Percentiles rank a stretch among this genome's conserved stretches.
Conservation (phyloP, 1,140 invertebrate species). For the Zaprionus vittiger region DNA sequence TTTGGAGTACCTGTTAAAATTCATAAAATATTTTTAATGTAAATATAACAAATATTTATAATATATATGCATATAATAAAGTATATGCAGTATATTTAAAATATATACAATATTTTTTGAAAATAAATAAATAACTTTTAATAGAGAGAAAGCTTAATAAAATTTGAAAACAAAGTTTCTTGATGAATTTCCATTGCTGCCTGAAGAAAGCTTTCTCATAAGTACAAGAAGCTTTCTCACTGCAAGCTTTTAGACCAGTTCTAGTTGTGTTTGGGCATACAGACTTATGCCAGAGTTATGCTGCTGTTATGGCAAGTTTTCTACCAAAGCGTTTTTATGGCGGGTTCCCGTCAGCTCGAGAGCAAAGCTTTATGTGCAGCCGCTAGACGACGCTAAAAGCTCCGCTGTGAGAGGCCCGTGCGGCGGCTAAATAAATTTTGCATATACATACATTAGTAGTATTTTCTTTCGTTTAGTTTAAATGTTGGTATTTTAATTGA, state of each 20-base stretch:
- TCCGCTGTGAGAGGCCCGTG: constrained; percentile 23
- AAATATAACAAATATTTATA: too few relatives aligned
- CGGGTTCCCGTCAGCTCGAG: not conserved
- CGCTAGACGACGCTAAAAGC: constrained; percentile 65
- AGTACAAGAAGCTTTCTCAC: not conserved
- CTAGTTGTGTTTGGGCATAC: not conserved
- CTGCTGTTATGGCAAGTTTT: constrained; percentile 10
- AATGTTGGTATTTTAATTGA: constrained; percentile 10
- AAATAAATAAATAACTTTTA: too few relatives aligned
- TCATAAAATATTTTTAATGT: too few relatives aligned
- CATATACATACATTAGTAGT: constrained; percentile 8
- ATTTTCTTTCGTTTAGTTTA: constrained; percentile 21
- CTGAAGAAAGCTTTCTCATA: not conserved
- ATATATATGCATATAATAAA: too few relatives aligned
- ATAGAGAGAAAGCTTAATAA: too few relatives aligned
- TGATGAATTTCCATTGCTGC: not conserved
- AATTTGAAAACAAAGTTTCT: too few relatives aligned
- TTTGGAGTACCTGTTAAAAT: too few relatives aligned
- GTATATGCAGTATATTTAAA: too few relatives aligned
- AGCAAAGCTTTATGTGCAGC: constrained; percentile 63
- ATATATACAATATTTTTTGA: too few relatives aligned
- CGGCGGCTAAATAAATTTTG: constrained; percentile 44
- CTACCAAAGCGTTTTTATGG: constrained; percentile 19
- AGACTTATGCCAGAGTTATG: not conserved
- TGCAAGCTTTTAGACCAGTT: not conserved